Evolutionary conservation across 2,888 invertebrate genomes (phyloP).

Genomic region (Halocaridina rubra): DNA sequence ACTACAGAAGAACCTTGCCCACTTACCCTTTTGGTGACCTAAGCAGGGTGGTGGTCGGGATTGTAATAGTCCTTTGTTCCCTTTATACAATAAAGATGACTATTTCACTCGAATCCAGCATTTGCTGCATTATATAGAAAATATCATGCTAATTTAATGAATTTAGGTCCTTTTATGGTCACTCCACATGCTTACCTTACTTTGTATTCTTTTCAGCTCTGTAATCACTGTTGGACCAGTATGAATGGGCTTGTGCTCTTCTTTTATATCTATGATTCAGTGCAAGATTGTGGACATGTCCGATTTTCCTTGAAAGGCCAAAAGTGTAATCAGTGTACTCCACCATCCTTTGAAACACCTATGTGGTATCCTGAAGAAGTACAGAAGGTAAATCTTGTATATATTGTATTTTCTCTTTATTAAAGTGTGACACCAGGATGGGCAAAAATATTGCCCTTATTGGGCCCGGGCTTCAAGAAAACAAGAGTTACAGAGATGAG

Average conservation of each 20-base stretch:
- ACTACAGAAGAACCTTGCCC: too few relatives aligned
- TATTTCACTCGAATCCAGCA: neutral
- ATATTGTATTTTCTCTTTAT: neutral
- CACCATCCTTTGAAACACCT: constrained; percentile 46
- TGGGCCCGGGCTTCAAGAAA: too few relatives aligned
- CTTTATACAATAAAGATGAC: too few relatives aligned
- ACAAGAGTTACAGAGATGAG: too few relatives aligned
- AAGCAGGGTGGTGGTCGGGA: too few relatives aligned
- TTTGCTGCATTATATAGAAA: neutral
- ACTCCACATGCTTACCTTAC: neutral
- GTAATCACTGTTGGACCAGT: constrained; percentile 57
- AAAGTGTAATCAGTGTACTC: constrained; percentile 49
- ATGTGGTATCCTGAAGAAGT: constrained; percentile 64
- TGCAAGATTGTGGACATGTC: constrained; percentile 31
- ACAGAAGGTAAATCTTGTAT: neutral
- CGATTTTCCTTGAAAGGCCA: constrained; percentile 56
- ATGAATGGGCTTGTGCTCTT: constrained; percentile 61
- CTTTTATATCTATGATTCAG: constrained; percentile 38
- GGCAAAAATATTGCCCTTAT: too few relatives aligned
- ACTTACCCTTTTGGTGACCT: too few relatives aligned
- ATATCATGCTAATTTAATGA: neutral
- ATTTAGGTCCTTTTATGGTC: neutral
- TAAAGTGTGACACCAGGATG: too few relatives aligned
- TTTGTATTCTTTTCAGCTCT: neutral
- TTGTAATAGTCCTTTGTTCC: too few relatives aligned